Percentiles rank a stretch among this genome's conserved stretches.
Conservation (phyloP, 2,888 invertebrate species). For the Plusia festucae region DNA sequence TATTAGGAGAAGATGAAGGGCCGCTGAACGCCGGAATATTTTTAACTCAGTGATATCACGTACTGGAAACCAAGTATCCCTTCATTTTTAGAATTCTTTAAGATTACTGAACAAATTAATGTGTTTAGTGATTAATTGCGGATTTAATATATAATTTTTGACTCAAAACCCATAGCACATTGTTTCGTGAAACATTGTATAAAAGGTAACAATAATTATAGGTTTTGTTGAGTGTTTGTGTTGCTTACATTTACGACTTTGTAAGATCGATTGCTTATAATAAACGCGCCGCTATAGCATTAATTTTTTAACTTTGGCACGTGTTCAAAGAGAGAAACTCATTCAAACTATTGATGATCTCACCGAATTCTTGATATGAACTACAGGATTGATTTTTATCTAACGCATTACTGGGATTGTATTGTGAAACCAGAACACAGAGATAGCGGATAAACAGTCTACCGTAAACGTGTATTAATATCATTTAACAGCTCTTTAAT, state of each 20-base stretch:
- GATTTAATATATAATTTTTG: too few relatives aligned
- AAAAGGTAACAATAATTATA: slow-evolving; percentile 13
- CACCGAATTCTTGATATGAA: slow-evolving; percentile 61
- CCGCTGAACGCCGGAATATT: slow-evolving; percentile 71
- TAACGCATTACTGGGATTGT: slow-evolving; percentile 23
- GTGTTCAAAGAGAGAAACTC: slow-evolving; percentile 61
- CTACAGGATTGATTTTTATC: slow-evolving; percentile 50
- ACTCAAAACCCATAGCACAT: slow-evolving; percentile 7
- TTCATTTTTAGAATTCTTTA: slow-evolving; percentile 74
- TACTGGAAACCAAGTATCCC: slow-evolving; percentile 72
- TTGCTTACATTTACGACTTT: slow-evolving; percentile 24
- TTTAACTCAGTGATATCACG: slow-evolving; percentile 77
- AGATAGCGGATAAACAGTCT: neutral
- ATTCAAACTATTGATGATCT: slow-evolving; percentile 64
- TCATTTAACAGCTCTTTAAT: slow-evolving; percentile 3
- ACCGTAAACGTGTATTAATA: neutral
- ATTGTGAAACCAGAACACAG: slow-evolving; percentile 24
- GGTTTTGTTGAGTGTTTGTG: slow-evolving; percentile 8
- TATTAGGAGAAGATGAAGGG: slow-evolving; percentile 75
- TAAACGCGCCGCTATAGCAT: slow-evolving; percentile 41
- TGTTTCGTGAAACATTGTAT: neutral
- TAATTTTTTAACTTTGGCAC: slow-evolving; percentile 58
- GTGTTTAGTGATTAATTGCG: slow-evolving; percentile 32
- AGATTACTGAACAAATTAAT: slow-evolving; percentile 49
- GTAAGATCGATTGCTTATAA: slow-evolving; percentile 30